Conservation (phyloP, 2,113 vertebrate species). For the Pavo muticus region DNA sequence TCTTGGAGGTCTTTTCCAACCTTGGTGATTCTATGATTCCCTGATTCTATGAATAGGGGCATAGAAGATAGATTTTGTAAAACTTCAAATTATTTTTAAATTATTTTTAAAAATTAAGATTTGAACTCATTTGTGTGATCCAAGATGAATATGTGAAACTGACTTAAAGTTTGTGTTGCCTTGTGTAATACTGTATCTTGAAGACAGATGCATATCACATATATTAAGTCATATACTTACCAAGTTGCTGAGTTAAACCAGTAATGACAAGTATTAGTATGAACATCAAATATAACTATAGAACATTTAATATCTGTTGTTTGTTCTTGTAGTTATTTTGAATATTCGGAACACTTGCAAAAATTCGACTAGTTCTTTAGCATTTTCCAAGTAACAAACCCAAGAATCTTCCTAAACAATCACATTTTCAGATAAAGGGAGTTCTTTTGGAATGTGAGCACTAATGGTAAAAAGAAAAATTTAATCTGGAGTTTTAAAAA, state of each 20-base stretch:
- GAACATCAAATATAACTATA: neutral
- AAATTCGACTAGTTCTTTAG: neutral
- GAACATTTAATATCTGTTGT: neutral
- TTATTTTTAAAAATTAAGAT: neutral
- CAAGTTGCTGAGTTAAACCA: neutral
- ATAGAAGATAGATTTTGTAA: neutral
- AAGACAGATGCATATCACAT: neutral
- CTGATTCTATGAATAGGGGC: neutral
- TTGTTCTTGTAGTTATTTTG: neutral
- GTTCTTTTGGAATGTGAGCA: neutral
- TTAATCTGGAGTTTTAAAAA: neutral
- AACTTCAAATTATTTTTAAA: neutral
- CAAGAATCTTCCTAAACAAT: neutral
- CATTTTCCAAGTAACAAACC: neutral
- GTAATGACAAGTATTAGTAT: neutral
- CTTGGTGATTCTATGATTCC: too few relatives aligned
- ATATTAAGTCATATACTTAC: neutral
- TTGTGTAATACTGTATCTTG: neutral
- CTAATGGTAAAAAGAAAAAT: neutral
- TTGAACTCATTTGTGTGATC: neutral
- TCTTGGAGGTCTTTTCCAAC: too few relatives aligned
- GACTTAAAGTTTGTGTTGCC: neutral
- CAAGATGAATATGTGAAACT: neutral
- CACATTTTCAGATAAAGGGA: rapidly evolving
- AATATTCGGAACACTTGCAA: neutral